Percentiles rank a stretch among this genome's conserved stretches.
phyloP scores from a whole-genome alignment of 2,797 vertebrate species.

The Fringilla coelebs region DNA sequence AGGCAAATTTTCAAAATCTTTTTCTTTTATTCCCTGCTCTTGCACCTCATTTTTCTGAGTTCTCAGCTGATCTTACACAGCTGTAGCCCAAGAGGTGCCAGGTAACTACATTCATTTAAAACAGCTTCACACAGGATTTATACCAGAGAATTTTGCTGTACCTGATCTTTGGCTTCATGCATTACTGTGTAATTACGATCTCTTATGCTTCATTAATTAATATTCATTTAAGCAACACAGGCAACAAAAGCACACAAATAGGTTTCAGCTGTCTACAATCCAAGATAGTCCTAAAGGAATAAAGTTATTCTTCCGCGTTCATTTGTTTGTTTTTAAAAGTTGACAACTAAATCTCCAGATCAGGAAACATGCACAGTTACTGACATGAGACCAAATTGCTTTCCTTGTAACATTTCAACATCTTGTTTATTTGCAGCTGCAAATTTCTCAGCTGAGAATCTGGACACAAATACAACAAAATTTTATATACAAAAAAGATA shows the following conservation, averaged over 20 bases:
- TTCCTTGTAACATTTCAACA: background rate
- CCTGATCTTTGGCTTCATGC: background rate
- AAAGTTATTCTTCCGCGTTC: background rate
- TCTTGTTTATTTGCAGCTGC: background rate
- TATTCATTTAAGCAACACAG: background rate
- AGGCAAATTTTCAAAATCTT: background rate
- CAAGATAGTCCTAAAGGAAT: background rate
- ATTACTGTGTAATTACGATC: background rate
- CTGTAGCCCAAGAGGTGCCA: background rate
- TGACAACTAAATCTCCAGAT: background rate
- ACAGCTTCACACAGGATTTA: background rate
- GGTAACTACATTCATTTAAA: background rate
- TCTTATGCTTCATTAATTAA: slow-evolving; percentile 12
- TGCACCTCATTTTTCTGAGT: background rate
- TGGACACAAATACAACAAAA: background rate
- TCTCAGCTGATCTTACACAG: background rate
- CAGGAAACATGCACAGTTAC: background rate
- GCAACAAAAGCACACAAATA: background rate
- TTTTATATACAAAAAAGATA: background rate
- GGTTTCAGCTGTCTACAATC: background rate
- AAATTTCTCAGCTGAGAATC: slow-evolving; percentile 9
- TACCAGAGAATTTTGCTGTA: background rate
- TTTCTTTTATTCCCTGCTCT: background rate
- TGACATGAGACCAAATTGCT: background rate
- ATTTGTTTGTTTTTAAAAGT: slow-evolving; percentile 1